These are phyloP conservation scores for Drosophila sp. DNA, from an alignment of 1,140 invertebrate species.

Conservation along the genomic window DNA sequence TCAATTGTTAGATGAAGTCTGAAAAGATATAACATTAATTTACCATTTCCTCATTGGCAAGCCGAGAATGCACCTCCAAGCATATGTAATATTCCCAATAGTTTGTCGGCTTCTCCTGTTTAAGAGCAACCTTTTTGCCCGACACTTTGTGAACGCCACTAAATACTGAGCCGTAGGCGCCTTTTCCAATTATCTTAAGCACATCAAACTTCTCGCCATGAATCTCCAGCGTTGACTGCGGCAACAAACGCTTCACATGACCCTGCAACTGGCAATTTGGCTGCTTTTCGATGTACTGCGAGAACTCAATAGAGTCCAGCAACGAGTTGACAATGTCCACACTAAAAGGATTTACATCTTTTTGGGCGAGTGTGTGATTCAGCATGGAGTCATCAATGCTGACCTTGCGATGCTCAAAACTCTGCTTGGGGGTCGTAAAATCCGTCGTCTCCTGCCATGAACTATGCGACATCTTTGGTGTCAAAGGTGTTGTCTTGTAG, in stretches of 20 bases:
- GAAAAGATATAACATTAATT: too few species aligned
- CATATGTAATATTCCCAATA: slow-evolving; percentile 93
- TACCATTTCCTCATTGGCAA: slow-evolving; percentile 90
- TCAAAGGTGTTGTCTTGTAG: slow-evolving; percentile 67
- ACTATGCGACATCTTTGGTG: slow-evolving; percentile 58
- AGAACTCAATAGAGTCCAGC: slow-evolving; percentile 86
- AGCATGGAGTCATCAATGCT: slow-evolving; percentile 39
- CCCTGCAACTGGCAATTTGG: slow-evolving; percentile 67
- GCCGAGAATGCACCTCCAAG: slow-evolving; percentile 89
- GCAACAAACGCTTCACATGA: slow-evolving; percentile 75
- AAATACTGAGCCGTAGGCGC: slow-evolving; percentile 90
- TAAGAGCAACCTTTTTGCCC: slow-evolving; percentile 87
- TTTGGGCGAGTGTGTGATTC: slow-evolving; percentile 48
- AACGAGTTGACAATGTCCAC: slow-evolving; percentile 85
- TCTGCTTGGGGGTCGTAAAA: slow-evolving; percentile 10
- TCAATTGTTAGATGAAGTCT: slow-evolving; percentile 52
- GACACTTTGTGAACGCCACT: slow-evolving; percentile 62
- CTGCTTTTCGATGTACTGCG: slow-evolving; percentile 65
- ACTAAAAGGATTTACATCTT: slow-evolving; percentile 86
- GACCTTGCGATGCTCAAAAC: slow-evolving; percentile 49
- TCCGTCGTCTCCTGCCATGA: slow-evolving; percentile 54
- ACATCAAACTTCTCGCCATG: slow-evolving; percentile 88
- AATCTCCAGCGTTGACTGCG: slow-evolving; percentile 80
- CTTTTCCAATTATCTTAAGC: slow-evolving; percentile 90
- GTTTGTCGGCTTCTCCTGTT: slow-evolving; percentile 91